Evolutionary conservation across 2,113 vertebrate species (phyloP).

Genomic region (Lagopus leucura): DNA sequence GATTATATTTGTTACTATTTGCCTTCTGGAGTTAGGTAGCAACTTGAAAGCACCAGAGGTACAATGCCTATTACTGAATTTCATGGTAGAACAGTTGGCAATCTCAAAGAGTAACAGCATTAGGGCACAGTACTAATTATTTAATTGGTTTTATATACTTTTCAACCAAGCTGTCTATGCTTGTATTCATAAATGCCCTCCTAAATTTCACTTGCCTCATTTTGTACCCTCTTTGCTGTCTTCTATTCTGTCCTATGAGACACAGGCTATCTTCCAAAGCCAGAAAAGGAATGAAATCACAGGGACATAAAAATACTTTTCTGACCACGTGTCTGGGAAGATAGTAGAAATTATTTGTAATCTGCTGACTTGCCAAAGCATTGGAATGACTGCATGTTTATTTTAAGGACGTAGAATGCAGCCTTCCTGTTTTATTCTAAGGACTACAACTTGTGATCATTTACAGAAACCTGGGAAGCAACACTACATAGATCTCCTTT

Average conservation of each 20-base stretch:
- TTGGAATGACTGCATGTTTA: not conserved
- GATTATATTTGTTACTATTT: not conserved
- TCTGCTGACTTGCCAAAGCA: not conserved
- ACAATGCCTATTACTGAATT: not conserved
- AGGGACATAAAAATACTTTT: accelerated
- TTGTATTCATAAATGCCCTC: not conserved
- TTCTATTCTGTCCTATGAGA: not conserved
- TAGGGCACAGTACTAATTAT: not conserved
- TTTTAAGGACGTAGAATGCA: not conserved
- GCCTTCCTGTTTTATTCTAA: not conserved
- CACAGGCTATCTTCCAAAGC: not conserved
- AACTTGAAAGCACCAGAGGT: not conserved
- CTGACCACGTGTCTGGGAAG: not conserved
- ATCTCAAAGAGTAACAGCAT: not conserved
- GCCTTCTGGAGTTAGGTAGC: not conserved
- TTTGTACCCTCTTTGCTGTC: not conserved
- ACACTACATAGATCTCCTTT: not conserved
- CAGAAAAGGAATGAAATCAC: not conserved
- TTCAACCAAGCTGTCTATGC: not conserved
- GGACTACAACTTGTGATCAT: not conserved
- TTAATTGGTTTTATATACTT: not conserved
- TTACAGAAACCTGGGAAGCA: not conserved
- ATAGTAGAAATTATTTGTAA: not conserved
- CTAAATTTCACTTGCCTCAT: not conserved
- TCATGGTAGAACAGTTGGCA: not conserved